Evolutionary conservation across 53 echinoderm and acorn worm genomes (phyloP), one percentile per base, ranked within the genome.

Genomic region (Patiria pectinifera): DNA sequence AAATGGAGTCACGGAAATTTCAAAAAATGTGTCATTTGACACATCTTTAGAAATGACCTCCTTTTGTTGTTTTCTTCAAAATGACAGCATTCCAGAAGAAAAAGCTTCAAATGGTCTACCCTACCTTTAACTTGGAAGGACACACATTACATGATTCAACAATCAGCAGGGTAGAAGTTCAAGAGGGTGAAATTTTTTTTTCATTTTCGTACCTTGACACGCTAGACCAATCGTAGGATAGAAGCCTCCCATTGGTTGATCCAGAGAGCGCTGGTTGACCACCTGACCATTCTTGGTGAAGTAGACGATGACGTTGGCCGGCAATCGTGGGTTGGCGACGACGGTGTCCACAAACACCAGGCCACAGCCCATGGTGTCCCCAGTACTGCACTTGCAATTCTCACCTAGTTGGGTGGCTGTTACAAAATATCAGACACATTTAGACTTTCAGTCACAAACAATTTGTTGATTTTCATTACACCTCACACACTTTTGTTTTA

Each of bases 281-380:
- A 95, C 94, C 25, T 89, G 83, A 21, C 86, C 93, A 26, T 97
- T 97, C 77, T 88, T 95, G 21, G 99, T 99, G 93, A 99, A 99
- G 90, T 96, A 99, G 2, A 93, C 92, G 21, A 97, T 92, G 45
- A 97, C 97, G 63, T 94, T 96, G 93, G 94, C 92, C 6, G 93
- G 47, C 11, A 69, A 69, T 53, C 96, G 84, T 18, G 74, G 82
- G 26, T 84, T 86, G 0, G 77, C 53, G 2, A 82, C 71, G 2
- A 94, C 59, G 22, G 86, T 71, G 47, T 97, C 95, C 6, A 92
- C 87, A 78, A 94, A 95, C 5, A 99, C 48, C 62, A 99, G 15
- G 11, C 99, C 99, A 80, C 97, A 97, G 14, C 99, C 99, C 82
- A 99, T 87, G 60, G 49, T 90, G 75, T 99, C 99, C n/a, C 96